Conservation (phyloP, 2,797 vertebrate genomes). For the Schizopygopsis pylzovi region DNA sequence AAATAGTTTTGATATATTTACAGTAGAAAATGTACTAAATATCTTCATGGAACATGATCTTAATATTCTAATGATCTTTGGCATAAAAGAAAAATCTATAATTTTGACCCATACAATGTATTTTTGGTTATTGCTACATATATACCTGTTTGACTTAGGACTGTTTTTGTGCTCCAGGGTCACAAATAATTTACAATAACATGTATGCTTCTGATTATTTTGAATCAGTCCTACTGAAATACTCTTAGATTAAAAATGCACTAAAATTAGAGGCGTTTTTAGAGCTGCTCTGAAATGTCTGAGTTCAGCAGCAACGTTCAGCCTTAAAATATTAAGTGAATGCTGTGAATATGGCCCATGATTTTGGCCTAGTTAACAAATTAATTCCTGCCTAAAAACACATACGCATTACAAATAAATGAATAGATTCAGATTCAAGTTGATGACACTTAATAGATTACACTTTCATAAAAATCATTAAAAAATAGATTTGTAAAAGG, state of each 20-base stretch:
- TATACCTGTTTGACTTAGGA: too few relatives aligned
- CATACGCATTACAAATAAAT: not conserved
- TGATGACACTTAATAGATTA: not conserved
- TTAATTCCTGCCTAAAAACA: not conserved
- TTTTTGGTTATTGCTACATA: too few relatives aligned
- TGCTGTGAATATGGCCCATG: not conserved
- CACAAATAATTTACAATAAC: not conserved
- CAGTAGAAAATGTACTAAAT: too few relatives aligned
- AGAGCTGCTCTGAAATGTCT: not conserved
- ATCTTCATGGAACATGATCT: too few relatives aligned
- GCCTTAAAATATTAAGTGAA: not conserved
- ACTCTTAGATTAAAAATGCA: not conserved
- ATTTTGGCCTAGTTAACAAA: not conserved
- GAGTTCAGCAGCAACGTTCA: not conserved
- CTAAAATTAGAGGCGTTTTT: not conserved
- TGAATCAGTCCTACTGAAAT: not conserved
- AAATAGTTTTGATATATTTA: too few relatives aligned
- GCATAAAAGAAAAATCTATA: too few relatives aligned
- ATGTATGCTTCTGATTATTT: not conserved
- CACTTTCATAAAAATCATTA: not conserved
- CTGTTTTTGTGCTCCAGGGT: too few relatives aligned
- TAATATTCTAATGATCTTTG: too few relatives aligned
- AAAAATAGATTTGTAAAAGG: too few relatives aligned
- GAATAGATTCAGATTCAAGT: not conserved
- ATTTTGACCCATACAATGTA: too few relatives aligned